Base-by-base conservation (phyloP, 2,797 vertebrate genomes). In the Sebastes diaconus region DNA sequence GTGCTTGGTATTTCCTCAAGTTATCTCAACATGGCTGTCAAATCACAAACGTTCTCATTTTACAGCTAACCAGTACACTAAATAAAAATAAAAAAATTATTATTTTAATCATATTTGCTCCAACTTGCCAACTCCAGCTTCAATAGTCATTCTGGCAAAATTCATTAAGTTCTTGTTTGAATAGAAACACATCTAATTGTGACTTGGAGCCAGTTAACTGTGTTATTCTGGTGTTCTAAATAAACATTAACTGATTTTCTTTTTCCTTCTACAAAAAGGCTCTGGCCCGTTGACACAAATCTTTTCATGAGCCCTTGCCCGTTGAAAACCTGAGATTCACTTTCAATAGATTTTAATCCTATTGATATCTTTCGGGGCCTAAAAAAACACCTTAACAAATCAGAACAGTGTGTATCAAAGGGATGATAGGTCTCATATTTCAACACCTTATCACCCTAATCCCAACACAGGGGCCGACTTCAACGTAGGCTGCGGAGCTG, bases 391-490 rank as follows among this genome's bases (percentile, higher is more conserved):
- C 54, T 57, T 18, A 54, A 73, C 64, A 88, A 89, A 86, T 86
- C 67, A 73, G 39, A 83, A 63, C 29, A 39, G 42, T 27, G 64
- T 65, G 52, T 79, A 83, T 87, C 79, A 87, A 84, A 82, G 68
- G 55, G 68, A 83, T 60, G 73, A 78, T 59, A 58, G 46, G 72
- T 39, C 25, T 90, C 77, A 25, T 67, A 55, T 88, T 90, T 86
- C 86, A 84, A 75, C 85, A 58, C 88, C 65, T 55, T 84, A 78
- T 81, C 73, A 18, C 67, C 60, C 58, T 91, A 91, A 93, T 90
- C 90, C 83, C 54, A 73, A 88, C 82, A 80, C 80, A 79, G 74
- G 75, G 89, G 73, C 64, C 29, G 39, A 74, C 82, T 74, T 46
- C 79, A 70, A 75, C 69, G 57, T 42, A 69, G 85, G 66, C 78